Percentiles rank a stretch among this genome's conserved stretches.
Conservation (phyloP, 2,113 vertebrate species). For the Lethenteron camtschaticum region DNA sequence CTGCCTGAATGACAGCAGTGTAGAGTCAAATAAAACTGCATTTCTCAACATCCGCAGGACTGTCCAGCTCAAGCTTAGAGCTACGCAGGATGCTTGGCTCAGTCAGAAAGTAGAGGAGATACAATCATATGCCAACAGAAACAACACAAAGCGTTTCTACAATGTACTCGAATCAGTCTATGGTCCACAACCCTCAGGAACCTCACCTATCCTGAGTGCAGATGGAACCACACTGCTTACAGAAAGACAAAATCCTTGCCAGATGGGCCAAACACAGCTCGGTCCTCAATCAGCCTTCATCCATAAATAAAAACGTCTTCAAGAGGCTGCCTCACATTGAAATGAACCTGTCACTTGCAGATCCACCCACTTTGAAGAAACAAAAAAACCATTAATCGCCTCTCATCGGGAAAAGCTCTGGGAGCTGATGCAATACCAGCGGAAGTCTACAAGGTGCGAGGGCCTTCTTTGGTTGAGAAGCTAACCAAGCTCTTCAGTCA, state of each 20-base stretch:
- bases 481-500: neutral
- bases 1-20: neutral
- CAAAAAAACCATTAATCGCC: neutral
- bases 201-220: neutral
- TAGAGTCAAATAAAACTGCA: neutral
- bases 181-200: neutral
- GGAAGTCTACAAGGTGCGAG: neutral
- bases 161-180: conserved; percentile 3
- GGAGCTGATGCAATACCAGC: neutral
- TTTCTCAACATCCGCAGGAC: neutral
- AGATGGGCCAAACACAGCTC: neutral
- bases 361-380: conserved; percentile 1
- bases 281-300: neutral
- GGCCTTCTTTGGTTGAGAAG: neutral
- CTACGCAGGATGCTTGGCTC: neutral
- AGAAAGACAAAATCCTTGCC: neutral
- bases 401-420: neutral
- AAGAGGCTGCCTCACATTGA: neutral
- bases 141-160: neutral
- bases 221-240: neutral
- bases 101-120: neutral
- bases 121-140: neutral
- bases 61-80: neutral
- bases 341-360: conserved; percentile 3
- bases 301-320: neutral